Evolutionary conservation across 1,140 invertebrate genomes (phyloP).

Genomic region (Acromyrmex heyeri): DNA sequence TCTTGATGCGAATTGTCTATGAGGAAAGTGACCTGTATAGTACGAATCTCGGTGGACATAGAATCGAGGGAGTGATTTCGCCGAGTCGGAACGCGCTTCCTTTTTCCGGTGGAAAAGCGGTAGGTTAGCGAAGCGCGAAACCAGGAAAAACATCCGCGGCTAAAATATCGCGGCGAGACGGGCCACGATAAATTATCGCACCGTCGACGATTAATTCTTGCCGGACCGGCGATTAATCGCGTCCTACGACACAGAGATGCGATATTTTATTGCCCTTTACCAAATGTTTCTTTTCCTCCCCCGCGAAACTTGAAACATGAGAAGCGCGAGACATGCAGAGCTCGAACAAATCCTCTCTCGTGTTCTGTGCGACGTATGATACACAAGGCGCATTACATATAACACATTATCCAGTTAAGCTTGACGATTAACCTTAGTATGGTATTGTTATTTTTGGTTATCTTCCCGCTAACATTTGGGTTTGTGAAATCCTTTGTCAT

Average conservation of each 20-base stretch:
- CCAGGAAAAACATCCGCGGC: conserved; percentile 60
- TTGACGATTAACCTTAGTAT: neutral
- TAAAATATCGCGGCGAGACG: conserved; percentile 69
- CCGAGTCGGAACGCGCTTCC: conserved; percentile 47
- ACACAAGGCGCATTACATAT: neutral
- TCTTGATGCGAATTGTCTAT: neutral
- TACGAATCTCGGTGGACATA: conserved; percentile 24
- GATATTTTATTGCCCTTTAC: conserved; percentile 66
- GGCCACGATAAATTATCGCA: conserved; percentile 67
- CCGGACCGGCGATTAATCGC: conserved; percentile 67
- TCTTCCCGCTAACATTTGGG: too few relatives aligned
- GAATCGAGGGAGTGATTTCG: conserved; percentile 39
- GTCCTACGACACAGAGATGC: conserved; percentile 62
- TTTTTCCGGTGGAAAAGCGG: conserved; percentile 44
- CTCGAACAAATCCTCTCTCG: conserved; percentile 20
- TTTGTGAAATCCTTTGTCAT: too few relatives aligned
- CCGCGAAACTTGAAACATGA: conserved; percentile 30
- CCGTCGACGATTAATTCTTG: conserved; percentile 69
- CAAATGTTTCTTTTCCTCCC: conserved; percentile 37
- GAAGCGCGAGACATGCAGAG: conserved; percentile 1
- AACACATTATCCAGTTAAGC: neutral
- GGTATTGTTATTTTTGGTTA: too few relatives aligned
- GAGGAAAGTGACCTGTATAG: conserved; percentile 7
- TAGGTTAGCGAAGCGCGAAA: conserved; percentile 60
- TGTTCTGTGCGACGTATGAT: neutral